Evolutionary conservation across 1,140 invertebrate genomes (phyloP).

Genomic region (Delia radicum): DNA sequence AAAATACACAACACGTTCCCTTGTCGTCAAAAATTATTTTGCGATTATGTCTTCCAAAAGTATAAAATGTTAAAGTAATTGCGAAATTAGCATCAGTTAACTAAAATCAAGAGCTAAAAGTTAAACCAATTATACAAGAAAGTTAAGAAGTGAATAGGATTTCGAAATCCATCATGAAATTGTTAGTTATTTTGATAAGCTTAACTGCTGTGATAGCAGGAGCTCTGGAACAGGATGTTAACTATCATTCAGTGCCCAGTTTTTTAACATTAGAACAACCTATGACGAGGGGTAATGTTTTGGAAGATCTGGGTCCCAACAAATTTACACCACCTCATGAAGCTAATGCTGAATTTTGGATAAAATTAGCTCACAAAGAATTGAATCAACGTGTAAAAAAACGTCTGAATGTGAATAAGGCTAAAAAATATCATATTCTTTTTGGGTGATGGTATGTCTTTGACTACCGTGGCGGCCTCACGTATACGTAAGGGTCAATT

Average conservation of each 20-base stretch:
- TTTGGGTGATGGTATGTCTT: constrained; percentile 76
- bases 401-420: constrained; percentile 38
- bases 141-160: no score
- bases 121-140: no score
- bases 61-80: no score
- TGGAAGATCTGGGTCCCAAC: not conserved
- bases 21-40: no score
- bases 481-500: constrained; percentile 68
- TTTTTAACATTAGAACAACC: not conserved
- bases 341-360: constrained; percentile 33
- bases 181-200: no score
- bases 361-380: constrained; percentile 33
- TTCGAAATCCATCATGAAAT: no score
- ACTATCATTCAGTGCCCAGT: not conserved
- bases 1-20: no score
- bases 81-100: no score
- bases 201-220: not conserved
- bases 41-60: no score
- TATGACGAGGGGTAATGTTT: not conserved
- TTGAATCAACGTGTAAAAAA: constrained; percentile 31
- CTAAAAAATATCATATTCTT: constrained; percentile 75
- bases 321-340: constrained; percentile 11
- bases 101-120: no score
- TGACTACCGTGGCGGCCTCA: constrained; percentile 69
- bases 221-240: not conserved